phyloP scores from a whole-genome alignment of 2,113 vertebrate species.

The Ursus arctos region DNA sequence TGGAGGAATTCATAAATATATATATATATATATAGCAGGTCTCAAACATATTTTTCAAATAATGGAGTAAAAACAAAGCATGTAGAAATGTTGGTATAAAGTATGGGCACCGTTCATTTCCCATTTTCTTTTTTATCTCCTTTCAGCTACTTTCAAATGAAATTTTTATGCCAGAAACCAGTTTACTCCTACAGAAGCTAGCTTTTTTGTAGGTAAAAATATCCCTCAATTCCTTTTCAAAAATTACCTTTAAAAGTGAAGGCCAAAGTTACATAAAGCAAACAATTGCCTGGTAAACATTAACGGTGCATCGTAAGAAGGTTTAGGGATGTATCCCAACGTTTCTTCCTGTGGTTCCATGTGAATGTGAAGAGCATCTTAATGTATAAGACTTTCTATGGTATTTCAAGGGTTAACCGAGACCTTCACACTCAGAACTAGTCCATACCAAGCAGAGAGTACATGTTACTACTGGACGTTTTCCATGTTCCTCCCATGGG shows the following conservation, averaged over 20 bases:
- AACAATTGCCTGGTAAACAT: neutral
- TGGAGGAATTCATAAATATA: neutral
- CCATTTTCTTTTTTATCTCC: neutral
- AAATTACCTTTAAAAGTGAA: neutral
- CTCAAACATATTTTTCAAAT: neutral
- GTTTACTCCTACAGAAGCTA: neutral
- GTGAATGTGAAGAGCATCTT: neutral
- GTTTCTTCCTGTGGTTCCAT: neutral
- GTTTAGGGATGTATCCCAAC: too few relatives aligned
- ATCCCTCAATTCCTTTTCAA: neutral
- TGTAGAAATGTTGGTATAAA: neutral
- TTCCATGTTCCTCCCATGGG: neutral
- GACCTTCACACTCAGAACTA: neutral
- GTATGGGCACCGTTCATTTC: accelerated
- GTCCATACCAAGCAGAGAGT: conserved; percentile 49
- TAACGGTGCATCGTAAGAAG: neutral
- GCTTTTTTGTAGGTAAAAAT: neutral
- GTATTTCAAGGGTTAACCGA: conserved; percentile 43
- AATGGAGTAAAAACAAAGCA: neutral
- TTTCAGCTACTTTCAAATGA: neutral
- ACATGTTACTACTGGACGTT: neutral
- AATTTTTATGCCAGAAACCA: neutral
- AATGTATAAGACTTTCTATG: neutral
- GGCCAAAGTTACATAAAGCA: neutral
- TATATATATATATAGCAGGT: too few relatives aligned